These are phyloP conservation scores for Notocelia uddmanniana DNA, from an alignment of 2,888 invertebrate species.

Conservation along the genomic window DNA sequence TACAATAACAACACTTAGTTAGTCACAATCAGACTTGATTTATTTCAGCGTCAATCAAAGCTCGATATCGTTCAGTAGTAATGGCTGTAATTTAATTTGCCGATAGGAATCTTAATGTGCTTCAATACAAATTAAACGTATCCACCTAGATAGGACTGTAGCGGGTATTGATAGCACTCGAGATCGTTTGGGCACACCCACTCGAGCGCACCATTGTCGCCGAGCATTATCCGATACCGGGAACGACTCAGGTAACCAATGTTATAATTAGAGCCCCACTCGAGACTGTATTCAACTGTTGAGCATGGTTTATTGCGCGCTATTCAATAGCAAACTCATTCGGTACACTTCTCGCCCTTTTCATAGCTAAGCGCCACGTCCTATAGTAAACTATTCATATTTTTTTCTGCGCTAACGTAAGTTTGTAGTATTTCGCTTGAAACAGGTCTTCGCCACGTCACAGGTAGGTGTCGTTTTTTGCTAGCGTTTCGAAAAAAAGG, in stretches of 20 bases:
- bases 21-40: slow-evolving; percentile 5
- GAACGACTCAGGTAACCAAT: slow-evolving; percentile 59
- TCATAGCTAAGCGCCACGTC: slow-evolving; percentile 78
- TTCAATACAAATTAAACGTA: slow-evolving; percentile 46
- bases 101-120: slow-evolving; percentile 45
- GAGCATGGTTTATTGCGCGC: slow-evolving; percentile 57
- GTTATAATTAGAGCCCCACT: slow-evolving; percentile 60
- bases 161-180: slow-evolving; percentile 42
- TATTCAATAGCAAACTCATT: slow-evolving; percentile 58
- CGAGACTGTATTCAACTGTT: slow-evolving; percentile 61
- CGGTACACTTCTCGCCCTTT: slow-evolving; percentile 56
- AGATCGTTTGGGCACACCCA: slow-evolving; percentile 46
- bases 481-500: slow-evolving; percentile 53
- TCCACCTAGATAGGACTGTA: slow-evolving; percentile 43
- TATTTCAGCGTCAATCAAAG: slow-evolving; percentile 28
- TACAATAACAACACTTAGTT: slow-evolving; percentile 1
- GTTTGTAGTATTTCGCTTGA: slow-evolving; percentile 71
- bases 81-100: slow-evolving; percentile 42
- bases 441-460: slow-evolving; percentile 62
- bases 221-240: slow-evolving; percentile 48
- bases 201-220: slow-evolving; percentile 46
- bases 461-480: slow-evolving; percentile 78
- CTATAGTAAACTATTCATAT: slow-evolving; percentile 60
- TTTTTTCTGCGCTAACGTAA: slow-evolving; percentile 68
- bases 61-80: slow-evolving; percentile 43